Percentiles rank a stretch among this genome's conserved stretches.
phyloP scores from a whole-genome alignment of 2,888 invertebrate genomes.

The Drosophila colorata region DNA sequence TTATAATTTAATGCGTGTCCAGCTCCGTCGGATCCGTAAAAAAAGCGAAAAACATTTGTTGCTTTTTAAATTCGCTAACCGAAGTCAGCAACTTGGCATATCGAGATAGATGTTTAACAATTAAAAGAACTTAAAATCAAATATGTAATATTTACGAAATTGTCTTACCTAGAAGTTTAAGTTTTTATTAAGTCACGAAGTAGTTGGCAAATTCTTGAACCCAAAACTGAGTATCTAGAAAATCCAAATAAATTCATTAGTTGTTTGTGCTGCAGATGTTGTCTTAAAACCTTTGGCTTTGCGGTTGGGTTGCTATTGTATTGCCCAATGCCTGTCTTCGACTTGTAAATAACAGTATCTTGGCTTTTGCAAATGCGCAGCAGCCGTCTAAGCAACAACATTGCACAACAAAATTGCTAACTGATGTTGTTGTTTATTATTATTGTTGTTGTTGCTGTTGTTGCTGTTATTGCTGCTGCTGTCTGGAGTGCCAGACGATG shows the following conservation, averaged over 20 bases:
- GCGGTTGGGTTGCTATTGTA: constrained; percentile 1
- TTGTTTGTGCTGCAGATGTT: background rate
- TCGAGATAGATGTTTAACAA: too few species aligned
- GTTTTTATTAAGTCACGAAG: too few species aligned
- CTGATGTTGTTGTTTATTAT: background rate
- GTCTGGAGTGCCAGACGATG: constrained; percentile 29
- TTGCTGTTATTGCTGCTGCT: constrained; percentile 9
- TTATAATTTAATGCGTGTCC: too few species aligned
- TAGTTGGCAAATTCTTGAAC: too few species aligned
- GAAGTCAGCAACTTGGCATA: too few species aligned
- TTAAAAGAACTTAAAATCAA: too few species aligned
- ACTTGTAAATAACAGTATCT: constrained; percentile 7
- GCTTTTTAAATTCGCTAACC: too few species aligned
- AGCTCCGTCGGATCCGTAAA: too few species aligned
- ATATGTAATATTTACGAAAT: too few species aligned
- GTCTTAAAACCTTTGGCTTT: constrained; percentile 6
- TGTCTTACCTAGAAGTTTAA: too few species aligned
- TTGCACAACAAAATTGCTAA: constrained; percentile 11
- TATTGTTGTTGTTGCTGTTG: constrained; percentile 11
- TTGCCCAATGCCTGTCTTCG: background rate
- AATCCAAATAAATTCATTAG: constrained; percentile 16
- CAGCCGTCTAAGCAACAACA: constrained; percentile 8
- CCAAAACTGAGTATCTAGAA: background rate
- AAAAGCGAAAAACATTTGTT: too few species aligned
- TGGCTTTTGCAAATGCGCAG: constrained; percentile 26